Conservation (phyloP, 2,113 vertebrate genomes). For the Trogon melanurus region DNA sequence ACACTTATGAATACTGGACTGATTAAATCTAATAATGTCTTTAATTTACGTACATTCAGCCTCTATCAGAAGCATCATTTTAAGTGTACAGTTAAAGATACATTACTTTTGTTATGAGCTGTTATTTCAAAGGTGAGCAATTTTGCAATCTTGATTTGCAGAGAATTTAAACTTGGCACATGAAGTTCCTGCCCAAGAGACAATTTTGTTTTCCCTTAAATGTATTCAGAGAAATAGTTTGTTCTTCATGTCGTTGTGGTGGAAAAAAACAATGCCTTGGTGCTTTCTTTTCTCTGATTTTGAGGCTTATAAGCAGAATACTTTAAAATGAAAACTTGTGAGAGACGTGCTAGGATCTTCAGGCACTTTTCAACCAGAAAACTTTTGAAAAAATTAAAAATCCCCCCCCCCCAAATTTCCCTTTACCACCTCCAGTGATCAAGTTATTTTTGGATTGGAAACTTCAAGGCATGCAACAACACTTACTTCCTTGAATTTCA, state of each 20-base stretch:
- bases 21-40: neutral
- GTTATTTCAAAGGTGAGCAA: neutral
- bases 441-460: neutral
- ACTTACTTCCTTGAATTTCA: neutral
- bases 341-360: neutral
- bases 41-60: neutral
- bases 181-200: neutral
- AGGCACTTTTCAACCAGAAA: neutral
- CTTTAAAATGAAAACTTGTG: neutral
- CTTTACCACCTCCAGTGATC: neutral
- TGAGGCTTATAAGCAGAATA: neutral
- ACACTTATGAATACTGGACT: neutral
- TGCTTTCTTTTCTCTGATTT: neutral
- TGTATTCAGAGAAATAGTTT: neutral
- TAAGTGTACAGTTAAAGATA: neutral
- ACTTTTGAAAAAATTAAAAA: neutral
- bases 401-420: too few relatives aligned
- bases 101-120: neutral
- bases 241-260: neutral
- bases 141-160: neutral
- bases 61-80: neutral
- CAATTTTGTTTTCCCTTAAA: neutral
- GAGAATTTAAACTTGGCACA: neutral
- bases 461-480: neutral
- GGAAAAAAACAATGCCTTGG: conserved; percentile 1